Evolutionary conservation across 1,140 invertebrate genomes (phyloP).

Genomic region (Acyrthosiphon pisum): DNA sequence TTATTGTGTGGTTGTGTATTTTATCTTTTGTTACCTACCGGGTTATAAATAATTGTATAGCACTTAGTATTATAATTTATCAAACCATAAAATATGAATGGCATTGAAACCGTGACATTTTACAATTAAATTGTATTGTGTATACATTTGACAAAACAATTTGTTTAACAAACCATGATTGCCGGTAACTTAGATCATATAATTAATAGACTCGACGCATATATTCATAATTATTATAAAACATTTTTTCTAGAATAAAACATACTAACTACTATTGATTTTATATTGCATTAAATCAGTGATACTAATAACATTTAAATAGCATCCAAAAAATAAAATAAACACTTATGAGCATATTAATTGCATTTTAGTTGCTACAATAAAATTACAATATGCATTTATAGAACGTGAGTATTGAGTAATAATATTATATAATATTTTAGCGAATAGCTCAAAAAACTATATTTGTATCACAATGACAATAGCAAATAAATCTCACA

Average conservation of each 20-base stretch:
- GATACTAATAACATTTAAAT: neutral
- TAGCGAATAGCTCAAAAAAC: neutral
- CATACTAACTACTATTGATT: neutral
- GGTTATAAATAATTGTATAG: neutral
- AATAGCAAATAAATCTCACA: neutral
- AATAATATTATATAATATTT: neutral
- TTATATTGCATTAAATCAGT: neutral
- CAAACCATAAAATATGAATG: neutral
- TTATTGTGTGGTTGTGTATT: neutral
- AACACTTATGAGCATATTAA: neutral
- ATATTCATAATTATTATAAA: neutral
- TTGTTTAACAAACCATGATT: neutral
- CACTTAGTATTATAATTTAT: neutral
- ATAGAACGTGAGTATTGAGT: neutral
- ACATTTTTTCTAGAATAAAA: neutral
- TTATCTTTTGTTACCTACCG: neutral
- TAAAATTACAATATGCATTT: neutral
- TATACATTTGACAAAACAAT: neutral
- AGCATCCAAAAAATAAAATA: neutral
- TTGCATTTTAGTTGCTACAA: neutral
- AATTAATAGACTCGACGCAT: neutral
- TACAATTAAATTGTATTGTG: neutral
- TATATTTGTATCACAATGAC: neutral
- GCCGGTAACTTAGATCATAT: neutral
- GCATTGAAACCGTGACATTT: neutral